Percentiles rank a stretch among this genome's conserved stretches.
phyloP scores from a whole-genome alignment of 2,113 vertebrate genomes.

The Hirundichthys speculiger region DNA sequence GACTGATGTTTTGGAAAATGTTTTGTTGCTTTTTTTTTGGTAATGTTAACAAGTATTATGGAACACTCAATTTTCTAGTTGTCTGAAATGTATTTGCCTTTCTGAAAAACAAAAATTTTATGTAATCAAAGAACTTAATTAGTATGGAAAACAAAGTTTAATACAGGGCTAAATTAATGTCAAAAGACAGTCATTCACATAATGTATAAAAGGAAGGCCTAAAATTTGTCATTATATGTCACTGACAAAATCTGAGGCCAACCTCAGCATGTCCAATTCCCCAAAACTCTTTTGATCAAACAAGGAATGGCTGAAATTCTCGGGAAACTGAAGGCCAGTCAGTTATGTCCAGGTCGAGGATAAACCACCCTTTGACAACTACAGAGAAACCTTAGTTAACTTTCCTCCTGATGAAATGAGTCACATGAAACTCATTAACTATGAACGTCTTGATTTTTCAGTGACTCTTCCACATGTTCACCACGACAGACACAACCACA shows the following conservation, averaged over 20 bases:
- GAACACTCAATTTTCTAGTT: too few species aligned
- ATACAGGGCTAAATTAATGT: too few species aligned
- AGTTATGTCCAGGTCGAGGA: background rate
- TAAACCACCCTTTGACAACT: slow-evolving; percentile 17
- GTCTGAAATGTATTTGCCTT: too few species aligned
- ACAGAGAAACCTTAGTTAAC: slow-evolving; percentile 24
- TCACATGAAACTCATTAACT: too few species aligned
- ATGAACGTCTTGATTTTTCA: slow-evolving; percentile 18
- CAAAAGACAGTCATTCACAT: too few species aligned
- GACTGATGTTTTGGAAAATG: too few species aligned
- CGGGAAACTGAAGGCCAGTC: background rate
- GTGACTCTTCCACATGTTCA: slow-evolving; percentile 1
- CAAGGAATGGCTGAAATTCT: background rate
- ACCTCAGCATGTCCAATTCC: background rate
- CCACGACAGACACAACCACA: background rate
- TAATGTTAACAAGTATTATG: too few species aligned
- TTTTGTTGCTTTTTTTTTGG: too few species aligned
- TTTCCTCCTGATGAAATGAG: slow-evolving; percentile 38
- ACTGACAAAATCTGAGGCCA: background rate
- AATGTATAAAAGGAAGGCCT: too few species aligned
- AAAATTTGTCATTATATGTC: background rate
- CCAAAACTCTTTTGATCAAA: background rate
- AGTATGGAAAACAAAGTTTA: too few species aligned
- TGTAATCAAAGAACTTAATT: too few species aligned
- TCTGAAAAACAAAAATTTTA: too few species aligned